Evolutionary conservation across 2,113 vertebrate genomes (phyloP).

Genomic region (Rhea americana): DNA sequence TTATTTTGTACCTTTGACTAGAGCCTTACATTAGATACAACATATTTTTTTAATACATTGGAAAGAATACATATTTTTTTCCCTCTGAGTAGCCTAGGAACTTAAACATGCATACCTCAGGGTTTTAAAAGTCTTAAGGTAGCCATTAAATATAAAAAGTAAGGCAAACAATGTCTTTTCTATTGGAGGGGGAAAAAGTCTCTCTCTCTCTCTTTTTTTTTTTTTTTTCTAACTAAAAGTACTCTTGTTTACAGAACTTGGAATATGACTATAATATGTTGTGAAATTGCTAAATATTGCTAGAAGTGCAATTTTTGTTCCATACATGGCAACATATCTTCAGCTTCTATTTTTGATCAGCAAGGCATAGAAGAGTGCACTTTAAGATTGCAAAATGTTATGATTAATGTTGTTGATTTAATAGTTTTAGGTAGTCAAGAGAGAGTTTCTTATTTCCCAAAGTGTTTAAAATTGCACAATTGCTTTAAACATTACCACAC

Average conservation of each 20-base stretch:
- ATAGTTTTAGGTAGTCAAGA: background rate
- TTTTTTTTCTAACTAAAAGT: background rate
- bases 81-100: background rate
- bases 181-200: background rate
- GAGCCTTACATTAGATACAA: background rate
- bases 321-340: background rate
- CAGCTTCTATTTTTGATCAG: background rate
- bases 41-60: background rate
- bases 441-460: background rate
- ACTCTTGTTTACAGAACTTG: background rate
- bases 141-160: background rate
- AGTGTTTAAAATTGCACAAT: background rate
- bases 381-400: background rate
- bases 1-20: background rate
- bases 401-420: background rate
- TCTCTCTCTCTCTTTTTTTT: background rate
- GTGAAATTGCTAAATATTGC: background rate
- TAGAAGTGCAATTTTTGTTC: background rate
- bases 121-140: background rate
- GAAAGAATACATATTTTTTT: background rate
- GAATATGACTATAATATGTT: fast-evolving
- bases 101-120: background rate
- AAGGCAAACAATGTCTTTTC: background rate
- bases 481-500: background rate
- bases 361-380: background rate